These are phyloP conservation scores for Blera fallax DNA, from an alignment of 2,888 invertebrate genomes.

Conservation along the genomic window DNA sequence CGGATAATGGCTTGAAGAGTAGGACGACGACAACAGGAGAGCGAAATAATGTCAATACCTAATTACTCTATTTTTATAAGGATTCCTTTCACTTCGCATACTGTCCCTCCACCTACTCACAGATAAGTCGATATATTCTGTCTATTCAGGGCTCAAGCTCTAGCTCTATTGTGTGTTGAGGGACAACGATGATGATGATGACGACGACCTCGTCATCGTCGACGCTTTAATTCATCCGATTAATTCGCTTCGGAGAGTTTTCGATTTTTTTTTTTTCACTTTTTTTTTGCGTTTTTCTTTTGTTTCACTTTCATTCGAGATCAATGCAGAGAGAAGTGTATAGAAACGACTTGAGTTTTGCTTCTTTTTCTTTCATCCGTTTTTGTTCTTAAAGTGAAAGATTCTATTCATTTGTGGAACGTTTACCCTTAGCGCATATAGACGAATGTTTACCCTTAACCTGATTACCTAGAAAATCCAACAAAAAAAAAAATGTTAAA, in stretches of 20 bases:
- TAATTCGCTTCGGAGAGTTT: slow-evolving; percentile 58
- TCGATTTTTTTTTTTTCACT: neutral
- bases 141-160: slow-evolving; percentile 40
- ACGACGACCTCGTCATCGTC: slow-evolving; percentile 19
- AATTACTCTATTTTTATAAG: slow-evolving; percentile 70
- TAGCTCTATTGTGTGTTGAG: slow-evolving; percentile 17
- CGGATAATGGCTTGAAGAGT: slow-evolving; percentile 15
- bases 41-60: slow-evolving; percentile 66
- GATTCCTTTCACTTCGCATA: slow-evolving; percentile 48
- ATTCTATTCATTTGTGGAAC: slow-evolving; percentile 30
- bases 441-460: slow-evolving; percentile 67
- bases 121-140: slow-evolving; percentile 49
- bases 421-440: slow-evolving; percentile 49
- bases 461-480: slow-evolving; percentile 67
- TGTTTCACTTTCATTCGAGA: slow-evolving; percentile 51
- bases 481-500: slow-evolving; percentile 14
- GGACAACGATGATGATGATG: slow-evolving; percentile 24
- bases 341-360: neutral
- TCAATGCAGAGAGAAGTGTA: slow-evolving; percentile 16
- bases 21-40: neutral
- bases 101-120: neutral
- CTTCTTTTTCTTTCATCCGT: neutral
- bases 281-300: neutral
- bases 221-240: slow-evolving; percentile 40
- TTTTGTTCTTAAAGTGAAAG: slow-evolving; percentile 11